These are phyloP conservation scores for Lasioglossum leucozonium DNA, from an alignment of 2,888 invertebrate genomes.

Conservation along the genomic window DNA sequence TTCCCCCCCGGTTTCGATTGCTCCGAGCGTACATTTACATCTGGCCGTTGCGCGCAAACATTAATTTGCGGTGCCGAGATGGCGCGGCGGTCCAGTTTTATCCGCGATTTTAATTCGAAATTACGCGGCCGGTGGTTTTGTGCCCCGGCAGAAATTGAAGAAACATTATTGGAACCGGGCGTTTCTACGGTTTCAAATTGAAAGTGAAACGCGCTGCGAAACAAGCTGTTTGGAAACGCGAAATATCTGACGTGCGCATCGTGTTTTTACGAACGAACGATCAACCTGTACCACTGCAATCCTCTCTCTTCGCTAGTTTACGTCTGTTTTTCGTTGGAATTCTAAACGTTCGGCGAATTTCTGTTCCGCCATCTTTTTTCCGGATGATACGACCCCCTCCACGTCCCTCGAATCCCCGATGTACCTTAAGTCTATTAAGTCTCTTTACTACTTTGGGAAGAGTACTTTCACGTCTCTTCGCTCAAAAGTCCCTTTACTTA, in stretches of 20 bases:
- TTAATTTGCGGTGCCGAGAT: constrained; percentile 13
- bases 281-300: background rate
- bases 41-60: constrained; percentile 37
- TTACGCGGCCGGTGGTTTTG: background rate
- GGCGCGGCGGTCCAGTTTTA: constrained; percentile 18
- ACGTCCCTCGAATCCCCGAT: background rate
- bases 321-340: background rate
- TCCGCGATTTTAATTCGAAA: constrained; percentile 23
- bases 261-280: background rate
- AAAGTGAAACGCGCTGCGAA: background rate
- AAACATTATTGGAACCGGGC: background rate
- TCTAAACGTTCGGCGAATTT: background rate
- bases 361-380: background rate
- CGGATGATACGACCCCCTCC: background rate
- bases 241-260: background rate
- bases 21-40: constrained; percentile 20
- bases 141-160: background rate
- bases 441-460: background rate
- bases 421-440: background rate
- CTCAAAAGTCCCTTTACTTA: background rate
- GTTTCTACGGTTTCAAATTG: background rate
- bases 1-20: constrained; percentile 40
- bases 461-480: background rate
- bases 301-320: background rate
- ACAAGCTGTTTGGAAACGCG: background rate